Base-by-base conservation (phyloP, 2,797 vertebrate species). In the Brachyrhaphis roseni region DNA sequence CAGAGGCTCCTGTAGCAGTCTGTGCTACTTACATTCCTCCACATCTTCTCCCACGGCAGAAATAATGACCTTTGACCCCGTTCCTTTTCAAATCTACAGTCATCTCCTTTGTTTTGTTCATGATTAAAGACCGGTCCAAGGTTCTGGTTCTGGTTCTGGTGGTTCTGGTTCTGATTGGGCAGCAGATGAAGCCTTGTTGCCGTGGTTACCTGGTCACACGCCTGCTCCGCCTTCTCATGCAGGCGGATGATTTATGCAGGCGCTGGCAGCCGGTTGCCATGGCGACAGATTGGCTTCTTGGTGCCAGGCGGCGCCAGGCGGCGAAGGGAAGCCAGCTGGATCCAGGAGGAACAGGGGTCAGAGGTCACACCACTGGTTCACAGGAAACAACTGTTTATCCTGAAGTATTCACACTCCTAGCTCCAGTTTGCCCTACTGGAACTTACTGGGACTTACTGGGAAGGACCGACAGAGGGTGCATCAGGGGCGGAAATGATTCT, bases 201-300 rank as follows among this genome's bases (percentile, higher is more conserved):
- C 43, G 72, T 26, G 66, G 68, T 73, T 89, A 95, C 85, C 94
- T 91, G 94, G 95, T 95, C 94, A 94, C 91, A 89, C 81, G 91
- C 93, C 86, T 91, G 86, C 90, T 94, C 90, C 90, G 94, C 90
- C 92, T 94, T 49, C 47, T 49, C 92, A 83, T 89, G 88, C 93
- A 89, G 90, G 83, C 53, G 12, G 82, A 95, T 95, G 92, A 94
- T 95, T 95, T 93, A 95, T 95, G 95, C 87, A 95, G 87, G 77
- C 47, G 34, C 84, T 94, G 94, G 93, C 94, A 95, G 92, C 86
- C 86, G 87, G 85, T 91, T 82, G 16, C 79, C 80, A 11, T 81
- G 76, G 86, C 78, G 83, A 94, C 95, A 95, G 94, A 94, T 94
- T 94, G 94, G 89, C 85, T 92, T 91, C 86, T 93, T 95, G 94